Evolutionary conservation across 2,113 vertebrate species (phyloP), one percentile per base, ranked within the genome.

Genomic region (Xiphias gladius): DNA sequence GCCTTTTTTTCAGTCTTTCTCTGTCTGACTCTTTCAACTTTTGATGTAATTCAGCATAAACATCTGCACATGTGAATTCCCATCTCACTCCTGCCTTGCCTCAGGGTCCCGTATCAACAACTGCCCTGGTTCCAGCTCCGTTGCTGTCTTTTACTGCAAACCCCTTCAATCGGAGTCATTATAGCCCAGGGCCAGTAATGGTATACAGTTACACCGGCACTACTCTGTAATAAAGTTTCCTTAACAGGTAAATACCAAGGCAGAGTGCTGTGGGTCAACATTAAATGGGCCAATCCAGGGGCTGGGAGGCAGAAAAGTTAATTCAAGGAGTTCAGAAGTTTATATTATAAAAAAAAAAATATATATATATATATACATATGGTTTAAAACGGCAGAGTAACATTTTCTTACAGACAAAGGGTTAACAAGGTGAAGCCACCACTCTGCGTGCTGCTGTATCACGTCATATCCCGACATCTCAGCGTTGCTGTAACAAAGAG

Each of bases 171-270:
- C 90, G 83, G 81, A 85, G 78, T 94, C 87, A 95, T 95, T 94
- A 93, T 64, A 87, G 94, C 91, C 90, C 88, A 58, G 80, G 87
- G 91, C 73, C 74, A 79, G 89, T 95, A 94, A 95, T 95, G 70
- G 73, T 90, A 92, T 93, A 93, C 83, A 92, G 92, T 94, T 93
- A 91, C 70, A 85, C 76, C 61, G 50, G 66, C 82, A 76, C 82
- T 63, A 70, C 89, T 93, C 93, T 95, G 86, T 95, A 95, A 95
- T 95, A 93, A 95, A 86, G 90, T 80, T 82, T 72, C 58, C 87
- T 89, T 91, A 69, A 86, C 81, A 86, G 68, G 75, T 88, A 91
- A 93, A 90, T 86, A 87, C 85, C 78, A 77, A 85, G 82, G 73
- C 65, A 84, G 43, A 61, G 52, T 59, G 71, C 65, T 80, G 55